Percentiles rank a stretch among this genome's conserved stretches.
These are phyloP conservation scores for Halcyon senegalensis DNA, from an alignment of 2,113 vertebrate genomes.

Conservation along the genomic window DNA sequence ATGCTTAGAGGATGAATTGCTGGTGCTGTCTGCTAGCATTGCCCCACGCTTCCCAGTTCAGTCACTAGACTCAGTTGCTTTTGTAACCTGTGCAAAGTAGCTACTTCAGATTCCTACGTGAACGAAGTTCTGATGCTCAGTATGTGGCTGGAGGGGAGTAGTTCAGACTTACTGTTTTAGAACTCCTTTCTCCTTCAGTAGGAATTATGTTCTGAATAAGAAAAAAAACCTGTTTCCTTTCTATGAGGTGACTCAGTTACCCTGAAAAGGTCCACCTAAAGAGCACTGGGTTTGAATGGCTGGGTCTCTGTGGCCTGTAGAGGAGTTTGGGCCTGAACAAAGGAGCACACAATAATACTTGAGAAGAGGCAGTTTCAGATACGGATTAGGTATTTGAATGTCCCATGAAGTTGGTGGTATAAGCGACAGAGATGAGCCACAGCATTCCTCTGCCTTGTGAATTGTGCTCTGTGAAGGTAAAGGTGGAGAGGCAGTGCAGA, in stretches of 20 bases:
- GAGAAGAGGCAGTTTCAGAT: neutral
- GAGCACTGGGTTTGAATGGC: neutral
- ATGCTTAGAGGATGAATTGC: neutral
- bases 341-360: rapidly evolving
- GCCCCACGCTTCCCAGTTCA: neutral
- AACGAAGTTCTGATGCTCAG: neutral
- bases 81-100: neutral
- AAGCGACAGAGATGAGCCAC: neutral
- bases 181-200: neutral
- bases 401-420: neutral
- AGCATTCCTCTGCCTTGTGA: neutral
- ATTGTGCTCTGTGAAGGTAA: neutral
- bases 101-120: neutral
- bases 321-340: neutral
- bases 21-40: neutral
- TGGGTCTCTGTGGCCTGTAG: neutral
- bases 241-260: neutral
- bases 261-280: neutral
- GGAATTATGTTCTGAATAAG: neutral
- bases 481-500: neutral
- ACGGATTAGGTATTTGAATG: neutral
- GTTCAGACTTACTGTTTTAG: neutral
- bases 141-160: neutral
- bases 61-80: neutral
- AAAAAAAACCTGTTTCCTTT: neutral